A percentile compares a stretch with the other conserved stretches of the same genome.
Evolutionary conservation across 2,113 vertebrate genomes (phyloP).

Genomic region (Geothlypis trichas): DNA sequence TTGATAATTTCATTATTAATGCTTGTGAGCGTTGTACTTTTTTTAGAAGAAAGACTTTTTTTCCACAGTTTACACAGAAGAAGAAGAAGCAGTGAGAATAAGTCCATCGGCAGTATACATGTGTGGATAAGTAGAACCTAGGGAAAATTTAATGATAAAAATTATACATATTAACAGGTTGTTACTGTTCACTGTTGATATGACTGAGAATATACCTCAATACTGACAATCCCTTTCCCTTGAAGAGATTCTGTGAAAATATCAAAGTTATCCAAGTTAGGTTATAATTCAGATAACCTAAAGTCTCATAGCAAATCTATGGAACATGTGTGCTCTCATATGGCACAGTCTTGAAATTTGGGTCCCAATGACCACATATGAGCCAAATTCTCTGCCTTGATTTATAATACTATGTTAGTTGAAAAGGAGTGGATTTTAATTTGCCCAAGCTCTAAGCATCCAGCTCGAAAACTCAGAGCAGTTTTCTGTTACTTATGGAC

Average conservation of each 20-base stretch:
- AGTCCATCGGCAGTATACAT: neutral
- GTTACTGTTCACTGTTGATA: neutral
- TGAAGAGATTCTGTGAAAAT: neutral
- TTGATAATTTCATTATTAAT: neutral
- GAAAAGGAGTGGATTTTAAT: neutral
- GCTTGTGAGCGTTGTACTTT: neutral
- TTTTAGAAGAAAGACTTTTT: neutral
- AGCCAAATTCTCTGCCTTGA: neutral
- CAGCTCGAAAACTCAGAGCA: neutral
- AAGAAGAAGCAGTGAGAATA: neutral
- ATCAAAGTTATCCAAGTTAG: neutral
- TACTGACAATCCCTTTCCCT: neutral
- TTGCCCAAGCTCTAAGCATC: neutral
- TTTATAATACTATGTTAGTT: neutral
- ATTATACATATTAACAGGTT: neutral
- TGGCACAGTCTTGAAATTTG: neutral
- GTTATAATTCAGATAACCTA: neutral
- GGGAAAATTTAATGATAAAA: neutral
- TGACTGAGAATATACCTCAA: neutral
- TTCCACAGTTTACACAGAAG: neutral
- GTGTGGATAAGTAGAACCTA: neutral
- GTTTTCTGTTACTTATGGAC: neutral
- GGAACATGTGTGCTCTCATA: neutral
- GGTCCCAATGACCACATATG: fast-evolving
- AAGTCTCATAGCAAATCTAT: neutral